phyloP scores from a whole-genome alignment of 2,797 vertebrate genomes.

The Sebastes diploproa region DNA sequence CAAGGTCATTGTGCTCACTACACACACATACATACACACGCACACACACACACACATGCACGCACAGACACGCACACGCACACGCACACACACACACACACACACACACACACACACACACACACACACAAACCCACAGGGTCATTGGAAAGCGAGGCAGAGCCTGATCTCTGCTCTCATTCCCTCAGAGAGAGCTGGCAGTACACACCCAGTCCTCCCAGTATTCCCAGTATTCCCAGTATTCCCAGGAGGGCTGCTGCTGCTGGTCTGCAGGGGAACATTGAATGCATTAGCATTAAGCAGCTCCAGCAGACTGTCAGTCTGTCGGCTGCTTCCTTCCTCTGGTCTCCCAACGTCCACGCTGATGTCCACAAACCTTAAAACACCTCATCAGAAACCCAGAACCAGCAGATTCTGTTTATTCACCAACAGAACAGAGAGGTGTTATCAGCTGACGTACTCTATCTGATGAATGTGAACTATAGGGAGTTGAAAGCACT shows the following conservation, averaged over 20 bases:
- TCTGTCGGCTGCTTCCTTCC: not conserved
- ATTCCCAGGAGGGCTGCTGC: conserved; percentile 19
- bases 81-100: not conserved
- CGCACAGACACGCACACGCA: not conserved
- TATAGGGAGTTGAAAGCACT: no score
- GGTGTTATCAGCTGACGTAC: no score
- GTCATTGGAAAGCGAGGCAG: conserved; percentile 45
- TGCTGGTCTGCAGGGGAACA: conserved; percentile 50
- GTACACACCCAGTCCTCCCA: conserved; percentile 15
- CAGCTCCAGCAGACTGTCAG: conserved; percentile 35
- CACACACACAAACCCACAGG: conserved; percentile 14
- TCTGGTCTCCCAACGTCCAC: not conserved
- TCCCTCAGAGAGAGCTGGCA: conserved; percentile 45
- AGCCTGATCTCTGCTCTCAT: conserved; percentile 56
- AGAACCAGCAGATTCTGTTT: no score
- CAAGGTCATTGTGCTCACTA: conserved; percentile 7
- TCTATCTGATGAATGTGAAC: no score
- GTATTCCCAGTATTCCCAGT: not conserved
- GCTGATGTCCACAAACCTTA: not conserved
- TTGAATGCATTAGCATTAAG: conserved; percentile 61
- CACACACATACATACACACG: not conserved
- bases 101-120: not conserved
- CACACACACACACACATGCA: not conserved
- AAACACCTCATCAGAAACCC: no score
- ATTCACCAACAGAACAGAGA: no score